Conservation (phyloP, 2,113 vertebrate genomes). For the Gobius niger region DNA sequence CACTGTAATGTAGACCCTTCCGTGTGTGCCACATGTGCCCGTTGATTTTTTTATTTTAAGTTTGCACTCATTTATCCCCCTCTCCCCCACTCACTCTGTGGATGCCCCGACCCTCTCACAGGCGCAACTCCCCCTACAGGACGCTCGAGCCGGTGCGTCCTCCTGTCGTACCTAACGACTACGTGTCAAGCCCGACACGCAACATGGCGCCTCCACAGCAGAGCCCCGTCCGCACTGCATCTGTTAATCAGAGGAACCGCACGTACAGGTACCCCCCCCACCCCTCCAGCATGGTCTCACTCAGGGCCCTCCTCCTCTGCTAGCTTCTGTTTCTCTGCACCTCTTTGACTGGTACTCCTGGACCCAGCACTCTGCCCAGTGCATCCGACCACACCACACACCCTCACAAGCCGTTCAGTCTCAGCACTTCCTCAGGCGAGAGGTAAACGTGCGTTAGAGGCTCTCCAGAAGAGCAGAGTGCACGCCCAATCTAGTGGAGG, state of each 20-base stretch:
- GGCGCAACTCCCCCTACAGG: constrained; percentile 98
- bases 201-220: constrained; percentile 90
- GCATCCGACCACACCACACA: not conserved
- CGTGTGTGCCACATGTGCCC: constrained; percentile 56
- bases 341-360: constrained; percentile 22
- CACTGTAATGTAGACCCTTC: constrained; percentile 24
- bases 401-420: not conserved
- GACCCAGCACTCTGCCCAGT: constrained; percentile 1
- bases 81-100: constrained; percentile 48
- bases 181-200: constrained; percentile 97
- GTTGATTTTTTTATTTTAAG: constrained; percentile 69
- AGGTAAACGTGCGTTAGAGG: too few species aligned
- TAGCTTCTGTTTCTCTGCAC: constrained; percentile 20
- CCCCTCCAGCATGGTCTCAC: constrained; percentile 60
- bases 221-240: constrained; percentile 96
- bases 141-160: constrained; percentile 98
- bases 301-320: constrained; percentile 36
- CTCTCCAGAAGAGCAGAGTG: too few species aligned
- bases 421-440: not conserved
- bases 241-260: constrained; percentile 98
- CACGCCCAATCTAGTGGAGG: too few species aligned
- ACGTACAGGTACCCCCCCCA: constrained; percentile 96
- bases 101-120: constrained; percentile 76
- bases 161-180: constrained; percentile 99
- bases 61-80: constrained; percentile 70